These are phyloP conservation scores for Tubiluchus corallicola DNA, from an alignment of 2,888 invertebrate species.

Conservation along the genomic window DNA sequence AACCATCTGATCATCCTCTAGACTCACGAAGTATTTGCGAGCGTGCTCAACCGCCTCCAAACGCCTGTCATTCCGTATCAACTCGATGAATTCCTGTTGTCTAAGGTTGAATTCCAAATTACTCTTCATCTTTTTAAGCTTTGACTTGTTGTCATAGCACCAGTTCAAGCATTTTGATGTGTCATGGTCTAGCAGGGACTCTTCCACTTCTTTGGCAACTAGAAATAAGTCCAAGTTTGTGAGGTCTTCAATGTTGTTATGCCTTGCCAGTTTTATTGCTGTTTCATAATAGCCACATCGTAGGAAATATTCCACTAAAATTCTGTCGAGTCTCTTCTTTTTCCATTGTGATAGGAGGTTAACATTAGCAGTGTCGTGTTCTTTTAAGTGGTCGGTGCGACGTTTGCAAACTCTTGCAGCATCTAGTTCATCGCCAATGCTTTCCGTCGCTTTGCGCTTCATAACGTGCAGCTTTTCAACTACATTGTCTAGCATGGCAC, in stretches of 20 bases:
- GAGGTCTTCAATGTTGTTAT: constrained; percentile 49
- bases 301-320: constrained; percentile 89
- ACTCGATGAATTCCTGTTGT: constrained; percentile 64
- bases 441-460: constrained; percentile 85
- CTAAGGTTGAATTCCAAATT: constrained; percentile 85
- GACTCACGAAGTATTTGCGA: constrained; percentile 68
- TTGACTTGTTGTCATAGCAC: constrained; percentile 93
- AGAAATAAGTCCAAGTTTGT: constrained; percentile 60
- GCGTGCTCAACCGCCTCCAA: constrained; percentile 86
- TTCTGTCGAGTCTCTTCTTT: constrained; percentile 68
- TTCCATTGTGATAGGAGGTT: constrained; percentile 53
- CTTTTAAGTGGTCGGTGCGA: constrained; percentile 75
- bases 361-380: constrained; percentile 25
- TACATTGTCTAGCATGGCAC: constrained; percentile 62
- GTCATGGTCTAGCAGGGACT: constrained; percentile 57
- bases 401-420: constrained; percentile 78
- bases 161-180: constrained; percentile 74
- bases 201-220: constrained; percentile 45
- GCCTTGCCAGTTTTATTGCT: constrained; percentile 64
- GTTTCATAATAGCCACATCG: constrained; percentile 87
- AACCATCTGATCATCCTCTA: constrained; percentile 64
- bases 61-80: constrained; percentile 64
- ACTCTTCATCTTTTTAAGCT: constrained; percentile 72
- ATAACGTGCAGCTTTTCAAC: constrained; percentile 68
- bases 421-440: constrained; percentile 72